phyloP scores from a whole-genome alignment of 2,888 invertebrate genomes.

The Gandaritis pyraliata region DNA sequence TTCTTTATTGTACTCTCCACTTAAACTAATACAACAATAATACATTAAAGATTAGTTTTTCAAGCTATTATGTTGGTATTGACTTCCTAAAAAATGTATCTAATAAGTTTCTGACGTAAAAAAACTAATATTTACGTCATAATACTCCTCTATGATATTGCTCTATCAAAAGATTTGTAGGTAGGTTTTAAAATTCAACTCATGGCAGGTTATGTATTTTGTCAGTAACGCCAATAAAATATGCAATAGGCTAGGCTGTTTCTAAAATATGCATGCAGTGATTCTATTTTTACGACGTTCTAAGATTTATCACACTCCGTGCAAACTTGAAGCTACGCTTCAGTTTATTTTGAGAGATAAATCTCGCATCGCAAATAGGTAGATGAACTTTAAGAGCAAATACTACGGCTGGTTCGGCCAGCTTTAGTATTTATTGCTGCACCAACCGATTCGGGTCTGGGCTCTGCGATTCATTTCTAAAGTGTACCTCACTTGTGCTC shows the following conservation, averaged over 20 bases:
- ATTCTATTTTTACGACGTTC: conserved; percentile 41
- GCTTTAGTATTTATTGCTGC: conserved; percentile 52
- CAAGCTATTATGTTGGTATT: too few species aligned
- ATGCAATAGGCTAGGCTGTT: neutral
- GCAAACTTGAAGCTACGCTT: conserved; percentile 43
- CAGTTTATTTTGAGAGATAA: conserved; percentile 52
- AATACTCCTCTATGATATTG: too few species aligned
- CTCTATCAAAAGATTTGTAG: too few species aligned
- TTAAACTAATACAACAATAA: too few species aligned
- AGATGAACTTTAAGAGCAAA: conserved; percentile 55
- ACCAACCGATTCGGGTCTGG: conserved; percentile 53
- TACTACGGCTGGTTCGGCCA: conserved; percentile 50
- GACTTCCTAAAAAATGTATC: too few species aligned
- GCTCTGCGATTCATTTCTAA: conserved; percentile 53
- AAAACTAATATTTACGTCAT: too few species aligned
- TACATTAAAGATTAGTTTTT: too few species aligned
- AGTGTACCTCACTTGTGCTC: conserved; percentile 50
- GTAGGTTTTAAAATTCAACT: too few species aligned
- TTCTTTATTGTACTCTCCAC: too few species aligned
- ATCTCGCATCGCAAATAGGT: conserved; percentile 49
- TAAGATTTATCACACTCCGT: conserved; percentile 50
- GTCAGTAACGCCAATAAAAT: too few species aligned
- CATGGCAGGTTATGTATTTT: too few species aligned
- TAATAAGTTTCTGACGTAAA: too few species aligned
- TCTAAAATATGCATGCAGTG: conserved; percentile 3